Evolutionary conservation across 2,797 vertebrate genomes (phyloP).

Genomic region (Pipistrellus pipistrellus): DNA sequence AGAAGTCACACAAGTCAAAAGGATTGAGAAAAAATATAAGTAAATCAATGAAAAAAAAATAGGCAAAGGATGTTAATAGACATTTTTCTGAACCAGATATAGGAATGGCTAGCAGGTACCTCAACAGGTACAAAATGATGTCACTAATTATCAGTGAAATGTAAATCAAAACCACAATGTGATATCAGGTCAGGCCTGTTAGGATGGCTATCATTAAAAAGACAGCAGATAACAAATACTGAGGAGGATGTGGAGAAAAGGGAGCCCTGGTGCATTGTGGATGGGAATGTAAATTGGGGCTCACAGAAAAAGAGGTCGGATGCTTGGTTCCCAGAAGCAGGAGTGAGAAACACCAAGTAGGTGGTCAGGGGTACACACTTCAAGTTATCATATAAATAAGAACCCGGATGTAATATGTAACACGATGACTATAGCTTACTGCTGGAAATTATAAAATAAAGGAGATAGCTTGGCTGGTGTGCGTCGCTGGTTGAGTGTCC

Average conservation of each 20-base stretch:
- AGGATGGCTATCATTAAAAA: background rate
- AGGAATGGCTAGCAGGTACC: background rate
- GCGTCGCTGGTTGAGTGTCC: no score
- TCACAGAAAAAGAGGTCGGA: background rate
- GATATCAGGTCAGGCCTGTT: background rate
- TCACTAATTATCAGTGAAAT: background rate
- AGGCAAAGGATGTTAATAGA: background rate
- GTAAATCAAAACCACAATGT: background rate
- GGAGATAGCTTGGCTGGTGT: no score
- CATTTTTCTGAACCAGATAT: background rate
- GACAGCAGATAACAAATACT: background rate
- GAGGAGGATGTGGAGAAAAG: background rate
- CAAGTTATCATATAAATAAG: background rate
- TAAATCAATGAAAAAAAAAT: background rate
- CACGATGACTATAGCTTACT: background rate
- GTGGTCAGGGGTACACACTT: background rate
- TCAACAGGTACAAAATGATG: background rate
- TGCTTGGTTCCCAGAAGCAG: background rate
- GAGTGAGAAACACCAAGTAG: no score
- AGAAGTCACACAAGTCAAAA: background rate
- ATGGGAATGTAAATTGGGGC: no score
- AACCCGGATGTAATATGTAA: background rate
- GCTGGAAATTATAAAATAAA: no score
- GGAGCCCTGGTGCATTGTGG: accelerated
- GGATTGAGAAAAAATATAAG: background rate